Conservation (phyloP, 2,797 vertebrate genomes). For the Taenioides sp. region DNA sequence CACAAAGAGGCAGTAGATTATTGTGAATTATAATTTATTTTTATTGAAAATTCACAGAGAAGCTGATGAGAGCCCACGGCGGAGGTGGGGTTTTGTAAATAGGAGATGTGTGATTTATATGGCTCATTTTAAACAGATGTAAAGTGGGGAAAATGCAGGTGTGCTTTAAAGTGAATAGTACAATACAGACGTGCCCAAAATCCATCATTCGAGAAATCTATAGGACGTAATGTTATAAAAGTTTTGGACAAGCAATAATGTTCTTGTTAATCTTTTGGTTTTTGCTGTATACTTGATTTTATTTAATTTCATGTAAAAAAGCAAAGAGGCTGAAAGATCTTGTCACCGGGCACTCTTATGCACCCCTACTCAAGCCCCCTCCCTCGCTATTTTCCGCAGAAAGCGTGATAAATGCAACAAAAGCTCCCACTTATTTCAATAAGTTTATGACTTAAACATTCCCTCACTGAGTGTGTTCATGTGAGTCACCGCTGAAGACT, state of each 20-base stretch:
- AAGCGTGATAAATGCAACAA: no score
- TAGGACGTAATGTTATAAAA: background rate
- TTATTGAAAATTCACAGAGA: slow-evolving; percentile 12
- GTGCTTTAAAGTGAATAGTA: background rate
- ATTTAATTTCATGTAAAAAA: no score
- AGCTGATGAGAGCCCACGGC: background rate
- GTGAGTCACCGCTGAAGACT: no score
- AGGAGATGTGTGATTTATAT: background rate
- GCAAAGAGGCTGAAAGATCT: no score
- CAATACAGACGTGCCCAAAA: background rate
- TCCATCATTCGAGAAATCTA: background rate
- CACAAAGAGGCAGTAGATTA: slow-evolving; percentile 19
- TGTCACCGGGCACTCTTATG: no score
- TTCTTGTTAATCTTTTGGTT: slow-evolving; percentile 2
- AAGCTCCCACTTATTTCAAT: no score
- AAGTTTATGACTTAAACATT: no score
- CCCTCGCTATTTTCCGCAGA: no score
- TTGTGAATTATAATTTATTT: slow-evolving; percentile 12
- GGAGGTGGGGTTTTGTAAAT: background rate
- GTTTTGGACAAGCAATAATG: background rate
- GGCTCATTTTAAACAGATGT: slow-evolving; percentile 5
- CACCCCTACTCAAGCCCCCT: no score
- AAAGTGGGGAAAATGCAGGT: background rate
- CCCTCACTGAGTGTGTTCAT: no score
- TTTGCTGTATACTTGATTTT: no score